Percentiles rank a stretch among this genome's conserved stretches.
Evolutionary conservation across 2,113 vertebrate species (phyloP).

Genomic region (Semnornis frantzii): DNA sequence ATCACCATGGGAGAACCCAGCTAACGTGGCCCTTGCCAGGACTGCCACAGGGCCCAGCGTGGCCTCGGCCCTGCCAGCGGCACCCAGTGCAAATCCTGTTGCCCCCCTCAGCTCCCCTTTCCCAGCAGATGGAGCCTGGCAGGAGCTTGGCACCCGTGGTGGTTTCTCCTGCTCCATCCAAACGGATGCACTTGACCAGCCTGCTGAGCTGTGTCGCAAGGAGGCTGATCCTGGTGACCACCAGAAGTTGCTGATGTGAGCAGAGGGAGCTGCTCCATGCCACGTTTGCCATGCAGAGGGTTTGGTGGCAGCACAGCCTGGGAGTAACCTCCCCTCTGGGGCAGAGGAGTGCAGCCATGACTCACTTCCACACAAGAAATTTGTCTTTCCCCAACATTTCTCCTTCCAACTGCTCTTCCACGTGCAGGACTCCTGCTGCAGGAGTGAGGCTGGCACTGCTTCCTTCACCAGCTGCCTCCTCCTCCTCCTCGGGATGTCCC

Average conservation of each 20-base stretch:
- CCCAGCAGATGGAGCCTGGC: rapidly evolving
- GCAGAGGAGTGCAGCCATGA: neutral
- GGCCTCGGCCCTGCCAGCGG: rapidly evolving
- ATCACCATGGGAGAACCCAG: neutral
- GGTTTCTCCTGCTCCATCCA: neutral
- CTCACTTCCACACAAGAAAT: neutral
- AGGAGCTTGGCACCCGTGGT: rapidly evolving
- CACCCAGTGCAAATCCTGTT: neutral
- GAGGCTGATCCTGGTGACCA: neutral
- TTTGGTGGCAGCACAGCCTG: neutral
- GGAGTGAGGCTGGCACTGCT: neutral
- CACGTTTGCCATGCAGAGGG: neutral
- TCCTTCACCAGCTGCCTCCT: neutral
- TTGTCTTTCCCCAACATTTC: neutral
- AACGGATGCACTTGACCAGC: rapidly evolving
- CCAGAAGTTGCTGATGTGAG: rapidly evolving
- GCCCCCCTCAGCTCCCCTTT: neutral
- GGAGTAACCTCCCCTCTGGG: neutral
- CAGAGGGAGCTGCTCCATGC: rapidly evolving
- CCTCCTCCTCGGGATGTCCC: neutral
- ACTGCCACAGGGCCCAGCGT: rapidly evolving
- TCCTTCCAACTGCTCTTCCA: rapidly evolving
- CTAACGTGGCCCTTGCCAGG: rapidly evolving
- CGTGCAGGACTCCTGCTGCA: neutral
- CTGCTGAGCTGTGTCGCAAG: neutral